Conservation (phyloP, 2,797 vertebrate genomes). For the Aselliscus stoliczkanus region DNA sequence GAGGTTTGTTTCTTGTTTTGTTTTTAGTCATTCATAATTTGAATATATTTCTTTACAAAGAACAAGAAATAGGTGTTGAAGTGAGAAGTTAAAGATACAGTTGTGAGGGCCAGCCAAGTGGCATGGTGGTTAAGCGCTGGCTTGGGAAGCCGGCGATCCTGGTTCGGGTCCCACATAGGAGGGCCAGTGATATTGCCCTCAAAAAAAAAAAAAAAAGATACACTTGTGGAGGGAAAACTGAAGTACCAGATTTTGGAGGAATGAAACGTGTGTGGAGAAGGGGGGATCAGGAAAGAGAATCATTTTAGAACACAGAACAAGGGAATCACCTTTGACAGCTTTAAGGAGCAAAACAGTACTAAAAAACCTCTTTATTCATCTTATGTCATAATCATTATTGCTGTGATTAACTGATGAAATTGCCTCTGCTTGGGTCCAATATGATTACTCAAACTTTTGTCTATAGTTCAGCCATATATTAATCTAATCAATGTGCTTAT, state of each 20-base stretch:
- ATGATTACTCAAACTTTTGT: neutral
- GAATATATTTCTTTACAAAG: neutral
- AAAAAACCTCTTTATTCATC: neutral
- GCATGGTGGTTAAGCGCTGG: too few species aligned
- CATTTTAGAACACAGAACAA: neutral
- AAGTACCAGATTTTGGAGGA: neutral
- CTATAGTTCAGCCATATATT: neutral
- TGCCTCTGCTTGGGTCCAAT: neutral
- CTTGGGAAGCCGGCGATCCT: too few species aligned
- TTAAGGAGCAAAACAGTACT: neutral
- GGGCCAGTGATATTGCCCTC: too few species aligned
- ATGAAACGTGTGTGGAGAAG: neutral
- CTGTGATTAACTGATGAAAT: neutral
- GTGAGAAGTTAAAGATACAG: neutral
- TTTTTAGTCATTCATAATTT: neutral
- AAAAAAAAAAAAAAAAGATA: too few species aligned
- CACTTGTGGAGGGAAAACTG: neutral
- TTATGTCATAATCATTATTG: neutral
- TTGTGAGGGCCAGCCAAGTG: too few species aligned
- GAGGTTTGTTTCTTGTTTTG: neutral
- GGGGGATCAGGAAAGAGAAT: neutral
- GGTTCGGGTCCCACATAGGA: too few species aligned
- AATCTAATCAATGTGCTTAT: neutral
- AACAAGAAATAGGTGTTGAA: neutral
- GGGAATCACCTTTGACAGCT: neutral